Base-by-base conservation (phyloP, 2,113 vertebrate species). In the Brevimyrus niger region DNA sequence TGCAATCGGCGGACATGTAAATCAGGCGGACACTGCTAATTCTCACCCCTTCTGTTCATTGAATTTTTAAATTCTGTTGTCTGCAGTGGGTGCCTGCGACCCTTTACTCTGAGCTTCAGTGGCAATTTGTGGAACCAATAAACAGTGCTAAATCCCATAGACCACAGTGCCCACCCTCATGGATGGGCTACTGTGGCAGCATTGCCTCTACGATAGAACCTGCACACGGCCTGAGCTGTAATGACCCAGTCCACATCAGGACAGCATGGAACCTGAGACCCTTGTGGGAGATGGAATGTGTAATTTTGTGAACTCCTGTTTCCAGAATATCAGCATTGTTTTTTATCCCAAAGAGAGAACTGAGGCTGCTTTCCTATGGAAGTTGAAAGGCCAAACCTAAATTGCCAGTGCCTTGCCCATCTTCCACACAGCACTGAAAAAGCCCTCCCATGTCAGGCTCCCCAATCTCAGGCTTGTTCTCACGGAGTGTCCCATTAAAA, bases 191-290 rank as follows among this genome's bases (percentile, higher is more conserved):
- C 13, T 50, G 13, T 11, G 15, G 13, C 48, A 50, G 47, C 47
- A 48, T 48, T 1, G 47, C 47, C 47, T 10, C 9, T 11, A 96
- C 90, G 95, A 98, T n/a, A 95, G 99, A 92, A 96, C 97, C 1
- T 97, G 94, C 86, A 96, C 96, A 76, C 94, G 99, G 83, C 97
- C 97, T 0, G 97, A 46, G 44, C 38, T 42, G 38, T 42, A 42
- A 42, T 42, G 0, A 95, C 0, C 92, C 44, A 51, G 82, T 21
- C 47, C 46, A 23, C 47, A 53, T 31, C 50, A 87, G 48, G 85
- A 51, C 87, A 91, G 58, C 1, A 55, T 44, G 15, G 65, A 27
- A 8, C 13, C 51, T 92, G 92, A 0, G 21, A 92, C 10, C 91
- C 73, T 47, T 94, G 90, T 5, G 88, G 82, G 46, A 23, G 82